Conservation (phyloP, 2,113 vertebrate genomes). For the Callipepla californica region DNA sequence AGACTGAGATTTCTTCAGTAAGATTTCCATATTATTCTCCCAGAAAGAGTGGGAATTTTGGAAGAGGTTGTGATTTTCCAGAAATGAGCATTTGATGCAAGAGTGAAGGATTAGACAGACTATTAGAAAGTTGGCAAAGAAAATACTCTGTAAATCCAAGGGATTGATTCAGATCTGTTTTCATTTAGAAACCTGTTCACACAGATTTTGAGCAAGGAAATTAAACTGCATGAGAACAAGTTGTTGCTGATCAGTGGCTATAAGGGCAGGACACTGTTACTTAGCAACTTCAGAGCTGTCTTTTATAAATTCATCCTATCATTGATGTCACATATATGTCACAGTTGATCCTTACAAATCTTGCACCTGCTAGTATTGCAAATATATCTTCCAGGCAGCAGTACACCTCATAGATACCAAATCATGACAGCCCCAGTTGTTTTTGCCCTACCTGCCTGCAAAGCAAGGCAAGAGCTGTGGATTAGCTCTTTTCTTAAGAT, state of each 20-base stretch:
- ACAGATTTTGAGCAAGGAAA: neutral
- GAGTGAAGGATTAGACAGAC: neutral
- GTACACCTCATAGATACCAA: neutral
- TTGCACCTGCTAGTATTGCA: neutral
- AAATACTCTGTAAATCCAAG: neutral
- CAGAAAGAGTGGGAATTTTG: neutral
- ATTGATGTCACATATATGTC: neutral
- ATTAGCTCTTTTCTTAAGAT: neutral
- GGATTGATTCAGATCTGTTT: neutral
- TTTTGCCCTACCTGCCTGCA: neutral
- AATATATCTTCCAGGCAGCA: neutral
- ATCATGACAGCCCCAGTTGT: neutral
- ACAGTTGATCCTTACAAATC: slow-evolving; percentile 33
- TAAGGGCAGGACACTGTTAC: slow-evolving; percentile 45
- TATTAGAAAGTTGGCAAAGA: neutral
- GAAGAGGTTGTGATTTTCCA: neutral
- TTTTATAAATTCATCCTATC: slow-evolving; percentile 26
- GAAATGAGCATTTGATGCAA: neutral
- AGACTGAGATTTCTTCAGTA: neutral
- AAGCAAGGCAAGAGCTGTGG: neutral
- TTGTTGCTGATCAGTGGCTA: neutral
- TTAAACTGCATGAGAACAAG: slow-evolving; percentile 10
- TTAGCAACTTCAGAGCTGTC: slow-evolving; percentile 52
- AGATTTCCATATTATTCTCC: neutral
- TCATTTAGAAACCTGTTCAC: neutral